phyloP scores from a whole-genome alignment of 2,888 invertebrate species.

The Sisyra nigra region DNA sequence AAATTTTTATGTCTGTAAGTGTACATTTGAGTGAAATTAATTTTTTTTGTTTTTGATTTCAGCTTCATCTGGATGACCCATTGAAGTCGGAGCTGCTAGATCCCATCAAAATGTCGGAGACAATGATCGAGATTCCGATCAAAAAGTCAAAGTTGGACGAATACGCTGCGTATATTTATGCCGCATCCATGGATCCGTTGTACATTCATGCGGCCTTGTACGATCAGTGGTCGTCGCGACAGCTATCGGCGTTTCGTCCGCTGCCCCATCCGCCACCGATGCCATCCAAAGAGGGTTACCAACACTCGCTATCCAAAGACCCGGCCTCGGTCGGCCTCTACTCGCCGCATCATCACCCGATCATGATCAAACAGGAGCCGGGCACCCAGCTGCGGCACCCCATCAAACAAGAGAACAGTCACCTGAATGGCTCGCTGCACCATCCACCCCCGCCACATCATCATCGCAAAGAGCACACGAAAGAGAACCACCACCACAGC shows the following conservation, averaged over 20 bases:
- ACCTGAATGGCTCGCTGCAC: not conserved
- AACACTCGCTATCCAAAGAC: constrained; percentile 19
- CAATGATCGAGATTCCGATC: constrained; percentile 38
- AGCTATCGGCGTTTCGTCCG: constrained; percentile 47
- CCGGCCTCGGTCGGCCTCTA: not conserved
- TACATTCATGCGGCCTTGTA: constrained; percentile 25
- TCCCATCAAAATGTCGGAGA: constrained; percentile 12
- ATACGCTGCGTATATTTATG: constrained; percentile 28
- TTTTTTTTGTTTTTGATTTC: not conserved
- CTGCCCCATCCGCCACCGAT: constrained; percentile 31
- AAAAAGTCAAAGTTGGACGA: constrained; percentile 50
- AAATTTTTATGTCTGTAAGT: too few species aligned
- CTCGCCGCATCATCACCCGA: not conserved
- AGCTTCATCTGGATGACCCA: not conserved
- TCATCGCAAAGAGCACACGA: constrained; percentile 2
- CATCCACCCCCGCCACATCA: not conserved
- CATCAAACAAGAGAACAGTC: constrained; percentile 3
- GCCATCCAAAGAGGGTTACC: constrained; percentile 18
- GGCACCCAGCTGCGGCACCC: constrained; percentile 1
- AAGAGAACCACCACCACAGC: not conserved
- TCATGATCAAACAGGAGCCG: constrained; percentile 7
- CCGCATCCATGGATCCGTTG: constrained; percentile 22
- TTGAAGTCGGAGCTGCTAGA: not conserved
- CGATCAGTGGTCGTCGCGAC: constrained; percentile 21
- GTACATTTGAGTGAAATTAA: too few species aligned